Evolutionary conservation across 2,113 vertebrate genomes (phyloP), one percentile per base, ranked within the genome.

Genomic region (Salvelinus fontinalis): DNA sequence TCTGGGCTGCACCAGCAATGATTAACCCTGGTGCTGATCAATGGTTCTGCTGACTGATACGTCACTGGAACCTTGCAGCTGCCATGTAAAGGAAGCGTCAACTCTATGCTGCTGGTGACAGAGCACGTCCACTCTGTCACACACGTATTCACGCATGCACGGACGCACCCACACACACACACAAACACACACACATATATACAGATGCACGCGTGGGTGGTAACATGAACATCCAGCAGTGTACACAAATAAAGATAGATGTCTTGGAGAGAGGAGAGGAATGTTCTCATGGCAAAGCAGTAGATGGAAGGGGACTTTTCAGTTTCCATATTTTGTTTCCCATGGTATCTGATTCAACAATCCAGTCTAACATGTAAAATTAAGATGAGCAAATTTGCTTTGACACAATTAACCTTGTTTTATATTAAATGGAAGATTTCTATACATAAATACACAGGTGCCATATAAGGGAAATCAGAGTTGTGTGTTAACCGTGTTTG

Each of bases 81-180:
- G 93, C 90, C 93, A 92, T 92, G 93, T 93, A 93, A 91, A 93
- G 94, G 94, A 94, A 94, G 81, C 92, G 89, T 92, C 86, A 87
- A 84, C 83, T 90, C 90, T 90, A 83, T 60, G 81, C 86, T 76
- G 76, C 76, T 76, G 65, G 64, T 89, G 92, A 92, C 84, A 88
- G 86, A 89, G 91, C 83, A 86, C 71, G 84, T 77, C 87, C 88
- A 89, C 88, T 93, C 93, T 89, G 87, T 93, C 93, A 93, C 78
- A 71, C 67, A 12, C 74, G 67, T 74, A 18, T 39, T 16, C 49
- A 9, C 60, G 3, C 78, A 65, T 70, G 54, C 78, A 73, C 48
- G 65, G 68, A 31, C 67, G n/a, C 57, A 64, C 70, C 62, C 71
- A 71, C 62, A 24, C 22, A 64, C 60, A 64, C 60, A 62, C 60